phyloP scores from a whole-genome alignment of 2,113 vertebrate species.

The Aptenodytes patagonicus region DNA sequence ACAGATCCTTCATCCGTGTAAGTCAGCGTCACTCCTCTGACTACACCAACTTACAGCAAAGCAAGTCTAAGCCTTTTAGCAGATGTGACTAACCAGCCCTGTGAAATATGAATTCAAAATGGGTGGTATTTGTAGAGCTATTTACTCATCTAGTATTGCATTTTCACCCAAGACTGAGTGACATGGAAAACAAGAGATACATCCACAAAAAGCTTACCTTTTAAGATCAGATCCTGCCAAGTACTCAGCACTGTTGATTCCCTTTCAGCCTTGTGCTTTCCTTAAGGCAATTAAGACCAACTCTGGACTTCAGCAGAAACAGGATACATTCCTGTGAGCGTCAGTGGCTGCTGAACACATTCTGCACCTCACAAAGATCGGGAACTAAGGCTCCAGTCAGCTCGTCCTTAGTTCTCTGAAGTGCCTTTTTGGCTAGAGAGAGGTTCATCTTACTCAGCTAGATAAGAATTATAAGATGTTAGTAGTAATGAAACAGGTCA shows the following conservation, averaged over 20 bases:
- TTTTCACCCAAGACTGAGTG: neutral
- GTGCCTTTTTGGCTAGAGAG: neutral
- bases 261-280: neutral
- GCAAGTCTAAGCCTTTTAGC: neutral
- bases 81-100: neutral
- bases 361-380: neutral
- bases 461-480: neutral
- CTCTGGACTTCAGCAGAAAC: neutral
- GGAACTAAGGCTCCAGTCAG: neutral
- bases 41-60: neutral
- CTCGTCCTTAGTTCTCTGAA: neutral
- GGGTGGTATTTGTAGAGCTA: neutral
- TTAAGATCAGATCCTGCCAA: neutral
- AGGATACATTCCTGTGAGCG: neutral
- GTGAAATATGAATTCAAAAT: neutral
- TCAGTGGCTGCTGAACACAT: neutral
- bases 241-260: neutral
- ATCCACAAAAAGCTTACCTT: neutral
- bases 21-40: neutral
- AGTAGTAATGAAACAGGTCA: neutral
- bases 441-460: neutral
- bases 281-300: neutral
- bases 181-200: neutral
- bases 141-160: neutral
- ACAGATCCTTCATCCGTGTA: fast-evolving